These are phyloP conservation scores for Mormyrus iriodes DNA, from an alignment of 2,113 vertebrate genomes.

Conservation along the genomic window DNA sequence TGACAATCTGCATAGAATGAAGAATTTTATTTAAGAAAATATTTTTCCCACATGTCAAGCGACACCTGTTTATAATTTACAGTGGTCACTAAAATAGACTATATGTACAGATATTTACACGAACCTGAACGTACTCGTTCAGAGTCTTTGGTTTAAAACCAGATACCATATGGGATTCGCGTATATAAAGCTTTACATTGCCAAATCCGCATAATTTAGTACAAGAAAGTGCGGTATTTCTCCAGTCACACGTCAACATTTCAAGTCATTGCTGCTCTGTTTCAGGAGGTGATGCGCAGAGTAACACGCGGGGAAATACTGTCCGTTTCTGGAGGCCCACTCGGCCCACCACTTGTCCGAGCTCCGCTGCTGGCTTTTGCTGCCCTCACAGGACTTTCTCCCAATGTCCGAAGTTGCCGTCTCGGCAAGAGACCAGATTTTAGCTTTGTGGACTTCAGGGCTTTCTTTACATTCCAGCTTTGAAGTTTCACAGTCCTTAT, in stretches of 20 bases:
- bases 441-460: conserved; percentile 51
- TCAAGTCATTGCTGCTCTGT: conserved; percentile 11
- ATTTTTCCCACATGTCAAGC: conserved; percentile 47
- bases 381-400: conserved; percentile 37
- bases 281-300: conserved; percentile 43
- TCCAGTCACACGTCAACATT: conserved; percentile 23
- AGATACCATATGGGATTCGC: conserved; percentile 21
- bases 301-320: conserved; percentile 49
- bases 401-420: conserved; percentile 63
- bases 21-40: conserved; percentile 65
- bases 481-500: conserved; percentile 23
- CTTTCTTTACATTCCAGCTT: conserved; percentile 48
- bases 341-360: conserved; percentile 55
- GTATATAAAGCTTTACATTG: background rate
- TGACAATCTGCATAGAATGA: conserved; percentile 24
- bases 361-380: conserved; percentile 32
- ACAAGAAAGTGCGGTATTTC: conserved; percentile 26
- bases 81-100: conserved; percentile 54
- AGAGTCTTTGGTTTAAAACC: conserved; percentile 52
- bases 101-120: conserved; percentile 62
- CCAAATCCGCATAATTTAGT: background rate
- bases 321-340: conserved; percentile 55
- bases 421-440: conserved; percentile 75
- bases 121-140: conserved; percentile 25
- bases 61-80: conserved; percentile 64